These are phyloP conservation scores for Murina feae DNA, from an alignment of 2,113 vertebrate genomes.

Conservation along the genomic window DNA sequence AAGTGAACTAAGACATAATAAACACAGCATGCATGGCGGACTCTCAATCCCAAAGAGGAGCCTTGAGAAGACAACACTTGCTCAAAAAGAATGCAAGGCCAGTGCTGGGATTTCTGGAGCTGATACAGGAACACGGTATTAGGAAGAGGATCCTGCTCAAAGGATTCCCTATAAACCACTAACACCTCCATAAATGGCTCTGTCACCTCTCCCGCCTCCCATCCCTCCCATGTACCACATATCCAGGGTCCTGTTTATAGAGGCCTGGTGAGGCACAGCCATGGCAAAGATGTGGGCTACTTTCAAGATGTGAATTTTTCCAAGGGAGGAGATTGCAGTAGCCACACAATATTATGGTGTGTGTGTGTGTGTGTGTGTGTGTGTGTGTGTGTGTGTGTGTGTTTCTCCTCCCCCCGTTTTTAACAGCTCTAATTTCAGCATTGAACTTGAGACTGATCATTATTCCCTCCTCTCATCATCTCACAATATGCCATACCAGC, in stretches of 20 bases:
- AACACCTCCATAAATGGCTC: background rate
- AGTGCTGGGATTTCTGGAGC: background rate
- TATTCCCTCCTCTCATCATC: conserved; percentile 77
- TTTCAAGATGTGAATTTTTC: background rate
- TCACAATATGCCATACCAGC: conserved; percentile 72
- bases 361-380: background rate
- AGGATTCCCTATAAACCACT: background rate
- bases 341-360: background rate
- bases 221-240: background rate
- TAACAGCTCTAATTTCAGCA: conserved; percentile 69
- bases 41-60: background rate
- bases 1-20: fast-evolving
- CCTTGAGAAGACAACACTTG: background rate
- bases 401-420: conserved; percentile 41
- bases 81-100: background rate
- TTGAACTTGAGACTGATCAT: conserved; percentile 77
- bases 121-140: background rate
- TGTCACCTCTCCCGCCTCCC: background rate
- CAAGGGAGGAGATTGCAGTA: background rate
- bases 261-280: background rate
- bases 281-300: background rate
- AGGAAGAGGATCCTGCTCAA: background rate
- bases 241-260: background rate
- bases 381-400: background rate
- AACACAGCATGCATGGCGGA: fast-evolving